Percentiles rank a stretch among this genome's conserved stretches.
Evolutionary conservation across 2,113 vertebrate genomes (phyloP).

Genomic region (Paradisaea rubra): DNA sequence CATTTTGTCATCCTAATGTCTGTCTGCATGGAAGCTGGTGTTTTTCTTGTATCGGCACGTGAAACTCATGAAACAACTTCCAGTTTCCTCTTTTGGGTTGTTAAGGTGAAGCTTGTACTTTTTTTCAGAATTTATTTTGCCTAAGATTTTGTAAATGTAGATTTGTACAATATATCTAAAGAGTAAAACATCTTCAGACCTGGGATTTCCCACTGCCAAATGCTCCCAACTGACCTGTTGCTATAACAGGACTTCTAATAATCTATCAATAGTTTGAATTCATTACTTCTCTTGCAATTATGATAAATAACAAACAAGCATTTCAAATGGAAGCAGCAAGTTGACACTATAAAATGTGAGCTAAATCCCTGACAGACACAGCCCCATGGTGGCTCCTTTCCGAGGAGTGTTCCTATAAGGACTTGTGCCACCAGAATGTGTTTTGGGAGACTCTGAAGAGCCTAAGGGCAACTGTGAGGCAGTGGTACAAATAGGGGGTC

Average conservation of each 20-base stretch:
- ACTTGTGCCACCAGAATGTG: not conserved
- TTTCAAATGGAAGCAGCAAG: not conserved
- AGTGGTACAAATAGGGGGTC: not conserved
- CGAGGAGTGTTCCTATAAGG: not conserved
- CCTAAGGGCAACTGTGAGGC: not conserved
- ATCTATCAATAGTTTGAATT: not conserved
- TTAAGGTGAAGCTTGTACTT: not conserved
- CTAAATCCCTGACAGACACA: rapidly evolving
- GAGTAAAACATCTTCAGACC: not conserved
- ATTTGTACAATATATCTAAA: not conserved
- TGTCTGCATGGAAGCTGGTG: not conserved
- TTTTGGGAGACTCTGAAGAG: not conserved
- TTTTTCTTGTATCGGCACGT: not conserved
- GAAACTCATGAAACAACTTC: not conserved
- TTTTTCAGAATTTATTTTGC: not conserved
- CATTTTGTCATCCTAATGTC: not conserved
- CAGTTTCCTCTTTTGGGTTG: not conserved
- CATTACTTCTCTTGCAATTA: not conserved
- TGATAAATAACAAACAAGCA: not conserved
- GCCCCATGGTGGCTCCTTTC: not conserved
- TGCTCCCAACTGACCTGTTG: not conserved
- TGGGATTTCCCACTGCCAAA: not conserved
- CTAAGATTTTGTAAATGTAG: not conserved
- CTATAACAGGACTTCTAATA: not conserved
- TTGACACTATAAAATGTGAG: not conserved